Evolutionary conservation across 1,140 invertebrate species (phyloP).

Genomic region (Heliothis subflexa): DNA sequence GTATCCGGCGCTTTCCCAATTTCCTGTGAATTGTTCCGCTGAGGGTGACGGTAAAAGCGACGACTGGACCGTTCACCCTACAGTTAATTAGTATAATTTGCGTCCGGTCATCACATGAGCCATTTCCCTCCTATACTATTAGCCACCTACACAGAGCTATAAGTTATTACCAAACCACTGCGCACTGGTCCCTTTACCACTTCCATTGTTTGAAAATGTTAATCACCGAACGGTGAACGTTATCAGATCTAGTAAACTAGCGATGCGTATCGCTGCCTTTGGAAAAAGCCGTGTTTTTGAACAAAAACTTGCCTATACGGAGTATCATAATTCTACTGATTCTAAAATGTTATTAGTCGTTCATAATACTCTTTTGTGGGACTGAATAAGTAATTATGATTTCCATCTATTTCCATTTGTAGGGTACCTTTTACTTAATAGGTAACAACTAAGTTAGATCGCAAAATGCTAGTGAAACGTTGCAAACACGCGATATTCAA

Average conservation of each 20-base stretch:
- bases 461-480: slow-evolving; percentile 5
- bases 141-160: slow-evolving; percentile 14
- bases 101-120: slow-evolving; percentile 19
- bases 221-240: slow-evolving; percentile 56
- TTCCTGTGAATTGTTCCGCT: slow-evolving; percentile 54
- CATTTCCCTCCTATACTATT: slow-evolving; percentile 50
- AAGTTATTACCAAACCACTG: slow-evolving; percentile 51
- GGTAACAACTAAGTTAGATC: slow-evolving; percentile 15
- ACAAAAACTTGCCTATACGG: neutral
- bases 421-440: neutral
- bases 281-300: slow-evolving; percentile 10
- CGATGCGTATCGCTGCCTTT: slow-evolving; percentile 48
- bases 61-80: slow-evolving; percentile 52
- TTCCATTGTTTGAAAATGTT: slow-evolving; percentile 56
- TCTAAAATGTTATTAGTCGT: slow-evolving; percentile 5
- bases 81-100: slow-evolving; percentile 68
- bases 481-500: slow-evolving; percentile 9
- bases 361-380: slow-evolving; percentile 7
- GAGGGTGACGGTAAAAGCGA: slow-evolving; percentile 30
- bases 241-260: slow-evolving; percentile 60
- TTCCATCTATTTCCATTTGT: slow-evolving; percentile 22
- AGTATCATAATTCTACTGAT: neutral
- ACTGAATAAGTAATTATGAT: slow-evolving; percentile 16
- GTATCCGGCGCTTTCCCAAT: slow-evolving; percentile 51
- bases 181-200: slow-evolving; percentile 6